phyloP scores from a whole-genome alignment of 2,113 vertebrate genomes.

The Oncorhynchus mykiss region DNA sequence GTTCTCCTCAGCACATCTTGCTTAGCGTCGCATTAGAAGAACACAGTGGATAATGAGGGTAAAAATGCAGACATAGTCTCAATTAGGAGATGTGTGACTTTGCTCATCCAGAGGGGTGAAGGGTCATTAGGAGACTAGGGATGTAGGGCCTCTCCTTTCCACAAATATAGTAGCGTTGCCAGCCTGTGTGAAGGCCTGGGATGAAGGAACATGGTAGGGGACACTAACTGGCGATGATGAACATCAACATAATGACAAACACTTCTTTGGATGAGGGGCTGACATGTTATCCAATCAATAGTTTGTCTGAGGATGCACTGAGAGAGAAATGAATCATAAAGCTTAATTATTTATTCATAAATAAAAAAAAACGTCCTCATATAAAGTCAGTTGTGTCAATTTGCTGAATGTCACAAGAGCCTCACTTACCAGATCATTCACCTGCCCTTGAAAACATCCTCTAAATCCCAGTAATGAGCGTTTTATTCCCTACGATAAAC shows the following conservation, averaged over 20 bases:
- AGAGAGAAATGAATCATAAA: conserved; percentile 20
- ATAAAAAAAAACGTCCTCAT: conserved; percentile 8
- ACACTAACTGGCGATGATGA: conserved; percentile 48
- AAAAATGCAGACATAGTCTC: conserved; percentile 42
- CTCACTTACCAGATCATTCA: neutral
- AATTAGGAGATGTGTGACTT: conserved; percentile 39
- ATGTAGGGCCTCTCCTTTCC: conserved; percentile 12
- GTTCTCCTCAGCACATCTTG: conserved; percentile 19
- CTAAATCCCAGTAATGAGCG: neutral
- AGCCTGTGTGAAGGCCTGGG: neutral
- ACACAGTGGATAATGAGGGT: conserved; percentile 31
- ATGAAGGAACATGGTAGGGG: neutral
- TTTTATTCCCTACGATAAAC: no score
- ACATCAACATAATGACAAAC: conserved; percentile 61
- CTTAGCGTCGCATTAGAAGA: conserved; percentile 30
- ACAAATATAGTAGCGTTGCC: neutral
- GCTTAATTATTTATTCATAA: conserved; percentile 2
- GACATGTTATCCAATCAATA: conserved; percentile 47
- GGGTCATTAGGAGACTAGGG: conserved; percentile 6
- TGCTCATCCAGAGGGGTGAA: conserved; percentile 24
- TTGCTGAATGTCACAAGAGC: neutral
- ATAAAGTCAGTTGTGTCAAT: conserved; percentile 9
- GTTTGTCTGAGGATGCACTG: conserved; percentile 23
- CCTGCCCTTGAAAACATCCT: neutral
- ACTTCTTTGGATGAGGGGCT: neutral